Evolutionary conservation across 2,888 invertebrate species (phyloP).

Genomic region (Dysmachus trigonus): DNA sequence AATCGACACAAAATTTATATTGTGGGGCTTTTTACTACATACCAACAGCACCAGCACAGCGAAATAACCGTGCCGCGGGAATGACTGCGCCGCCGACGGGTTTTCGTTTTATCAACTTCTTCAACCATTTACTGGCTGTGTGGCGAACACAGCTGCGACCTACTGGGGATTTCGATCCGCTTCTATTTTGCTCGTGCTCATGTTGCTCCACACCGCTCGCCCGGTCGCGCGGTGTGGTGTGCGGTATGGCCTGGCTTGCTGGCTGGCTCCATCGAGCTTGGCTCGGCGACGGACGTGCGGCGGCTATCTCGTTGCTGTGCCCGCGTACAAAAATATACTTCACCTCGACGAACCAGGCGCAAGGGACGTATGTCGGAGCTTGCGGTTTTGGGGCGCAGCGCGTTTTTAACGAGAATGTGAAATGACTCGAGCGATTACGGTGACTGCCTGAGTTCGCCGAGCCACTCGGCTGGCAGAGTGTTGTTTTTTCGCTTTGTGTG

Average conservation of each 20-base stretch:
- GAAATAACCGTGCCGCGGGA: background rate
- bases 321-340: slow-evolving; percentile 32
- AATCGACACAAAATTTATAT: background rate
- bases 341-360: slow-evolving; percentile 8
- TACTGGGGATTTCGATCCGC: slow-evolving; percentile 31
- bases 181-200: background rate
- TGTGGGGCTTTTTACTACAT: slow-evolving; percentile 22
- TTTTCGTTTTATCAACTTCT: slow-evolving; percentile 37
- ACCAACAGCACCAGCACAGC: slow-evolving; percentile 30
- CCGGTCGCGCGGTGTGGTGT: background rate
- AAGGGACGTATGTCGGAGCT: slow-evolving; percentile 16
- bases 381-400: slow-evolving; percentile 7
- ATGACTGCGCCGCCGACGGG: background rate
- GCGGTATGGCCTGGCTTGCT: too few relatives aligned
- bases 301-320: slow-evolving; percentile 18
- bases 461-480: background rate
- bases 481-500: background rate
- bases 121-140: slow-evolving; percentile 40
- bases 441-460: background rate
- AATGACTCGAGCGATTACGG: slow-evolving; percentile 36
- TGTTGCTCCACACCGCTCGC: background rate
- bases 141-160: slow-evolving; percentile 25
- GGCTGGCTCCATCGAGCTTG: background rate
- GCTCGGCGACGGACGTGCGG: too few relatives aligned
- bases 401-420: slow-evolving; percentile 35